A percentile compares a stretch with the other conserved stretches of the same genome.
Evolutionary conservation across 2,113 vertebrate species (phyloP).

Genomic region (Sorex fumeus): DNA sequence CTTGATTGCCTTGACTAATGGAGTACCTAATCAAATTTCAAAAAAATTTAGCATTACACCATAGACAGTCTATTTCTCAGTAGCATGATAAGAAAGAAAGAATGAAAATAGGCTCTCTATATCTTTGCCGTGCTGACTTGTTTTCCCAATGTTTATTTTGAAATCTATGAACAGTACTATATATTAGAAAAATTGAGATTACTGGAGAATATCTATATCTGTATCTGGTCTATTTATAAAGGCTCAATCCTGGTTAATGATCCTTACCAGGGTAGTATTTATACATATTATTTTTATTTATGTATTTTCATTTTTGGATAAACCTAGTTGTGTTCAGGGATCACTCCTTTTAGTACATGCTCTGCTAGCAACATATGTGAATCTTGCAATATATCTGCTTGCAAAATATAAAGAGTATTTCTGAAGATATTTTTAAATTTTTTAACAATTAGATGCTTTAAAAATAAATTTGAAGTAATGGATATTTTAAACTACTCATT

Average conservation of each 20-base stretch:
- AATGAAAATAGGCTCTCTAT: background rate
- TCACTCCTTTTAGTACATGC: no score
- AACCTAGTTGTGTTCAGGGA: no score
- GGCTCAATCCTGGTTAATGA: background rate
- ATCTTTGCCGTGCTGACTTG: background rate
- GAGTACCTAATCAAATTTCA: constrained; percentile 19
- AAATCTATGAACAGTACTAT: no score
- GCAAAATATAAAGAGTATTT: no score
- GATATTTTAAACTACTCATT: background rate
- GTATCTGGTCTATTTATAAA: background rate
- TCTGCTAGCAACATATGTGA: no score
- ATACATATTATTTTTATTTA: background rate
- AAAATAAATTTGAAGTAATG: constrained; percentile 11
- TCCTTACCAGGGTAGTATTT: background rate
- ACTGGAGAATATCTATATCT: background rate
- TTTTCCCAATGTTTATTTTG: background rate
- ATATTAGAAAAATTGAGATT: background rate
- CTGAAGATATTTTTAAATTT: no score
- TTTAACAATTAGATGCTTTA: no score
- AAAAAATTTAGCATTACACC: background rate
- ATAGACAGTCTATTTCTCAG: background rate
- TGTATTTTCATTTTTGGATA: no score
- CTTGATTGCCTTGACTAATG: constrained; percentile 5
- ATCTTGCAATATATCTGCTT: no score
- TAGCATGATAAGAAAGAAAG: background rate